Conservation (phyloP, 2,888 invertebrate genomes). For the Lithophane ornitopus region DNA sequence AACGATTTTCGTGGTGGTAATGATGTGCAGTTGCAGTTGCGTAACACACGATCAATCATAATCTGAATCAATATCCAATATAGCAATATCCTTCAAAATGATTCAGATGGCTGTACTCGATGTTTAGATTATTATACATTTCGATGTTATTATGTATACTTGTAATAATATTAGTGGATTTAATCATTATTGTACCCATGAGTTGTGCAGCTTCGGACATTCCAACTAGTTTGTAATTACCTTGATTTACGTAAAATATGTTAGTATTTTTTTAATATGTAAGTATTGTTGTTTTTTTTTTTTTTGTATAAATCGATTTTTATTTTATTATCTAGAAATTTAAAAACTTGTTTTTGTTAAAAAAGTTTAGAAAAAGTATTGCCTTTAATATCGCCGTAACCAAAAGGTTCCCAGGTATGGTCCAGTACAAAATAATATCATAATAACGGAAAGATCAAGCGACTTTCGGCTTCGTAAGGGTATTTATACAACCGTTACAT, state of each 20-base stretch:
- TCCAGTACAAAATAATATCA: background rate
- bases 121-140: background rate
- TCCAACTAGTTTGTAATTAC: slow-evolving; percentile 2
- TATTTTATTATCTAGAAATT: background rate
- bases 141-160: background rate
- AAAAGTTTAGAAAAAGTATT: background rate
- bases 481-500: background rate
- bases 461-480: background rate
- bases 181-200: background rate
- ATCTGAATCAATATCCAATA: too few relatives aligned
- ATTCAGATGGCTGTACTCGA: background rate
- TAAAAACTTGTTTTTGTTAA: background rate
- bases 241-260: background rate
- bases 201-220: slow-evolving; percentile 7
- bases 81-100: too few relatives aligned
- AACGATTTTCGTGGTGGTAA: too few relatives aligned
- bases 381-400: background rate
- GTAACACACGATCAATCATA: too few relatives aligned
- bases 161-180: background rate
- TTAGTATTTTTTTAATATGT: background rate
- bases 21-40: too few relatives aligned
- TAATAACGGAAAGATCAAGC: background rate
- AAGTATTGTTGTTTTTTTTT: slow-evolving; percentile 2
- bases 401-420: background rate
- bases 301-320: background rate